A percentile compares a stretch with the other conserved stretches of the same genome.
Conservation (phyloP, 37 sponge, comb jelly and placozoan species). For the Geodia barretti region DNA sequence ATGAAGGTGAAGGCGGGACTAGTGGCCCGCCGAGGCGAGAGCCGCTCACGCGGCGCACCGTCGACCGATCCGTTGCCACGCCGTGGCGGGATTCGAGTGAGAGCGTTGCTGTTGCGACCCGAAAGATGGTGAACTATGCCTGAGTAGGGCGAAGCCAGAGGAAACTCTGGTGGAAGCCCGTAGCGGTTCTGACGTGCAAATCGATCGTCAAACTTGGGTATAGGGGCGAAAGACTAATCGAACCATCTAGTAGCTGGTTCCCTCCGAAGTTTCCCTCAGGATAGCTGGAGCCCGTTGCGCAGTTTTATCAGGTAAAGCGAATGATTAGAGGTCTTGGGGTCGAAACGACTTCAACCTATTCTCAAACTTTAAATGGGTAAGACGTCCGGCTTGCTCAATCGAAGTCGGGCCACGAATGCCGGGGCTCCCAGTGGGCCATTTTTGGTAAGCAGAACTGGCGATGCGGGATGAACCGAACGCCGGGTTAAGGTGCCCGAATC, state of each 20-base stretch:
- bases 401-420: constrained; percentile 58
- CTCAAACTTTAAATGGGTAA: constrained; percentile 90
- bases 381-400: constrained; percentile 61
- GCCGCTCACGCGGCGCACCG: constrained; percentile 43
- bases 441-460: constrained; percentile 91
- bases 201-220: constrained; percentile 82
- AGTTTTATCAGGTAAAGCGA: constrained; percentile 90
- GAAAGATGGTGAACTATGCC: constrained; percentile 81
- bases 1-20: constrained; percentile 56
- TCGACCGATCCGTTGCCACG: constrained; percentile 53
- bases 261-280: constrained; percentile 86
- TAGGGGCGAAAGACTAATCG: constrained; percentile 87
- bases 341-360: constrained; percentile 76
- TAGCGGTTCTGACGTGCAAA: constrained; percentile 69
- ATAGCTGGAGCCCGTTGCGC: constrained; percentile 69
- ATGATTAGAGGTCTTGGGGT: constrained; percentile 83
- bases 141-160: constrained; percentile 77
- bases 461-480: constrained; percentile 88
- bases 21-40: constrained; percentile 51
- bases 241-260: constrained; percentile 93
- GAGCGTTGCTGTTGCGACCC: constrained; percentile 68
- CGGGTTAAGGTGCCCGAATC: constrained; percentile 77
- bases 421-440: constrained; percentile 85
- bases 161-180: constrained; percentile 84
- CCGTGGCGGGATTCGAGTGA: constrained; percentile 57